Percentiles rank a stretch among this genome's conserved stretches.
These are phyloP conservation scores for Eudyptes chrysolophus DNA, from an alignment of 2,113 vertebrate genomes.

Conservation along the genomic window DNA sequence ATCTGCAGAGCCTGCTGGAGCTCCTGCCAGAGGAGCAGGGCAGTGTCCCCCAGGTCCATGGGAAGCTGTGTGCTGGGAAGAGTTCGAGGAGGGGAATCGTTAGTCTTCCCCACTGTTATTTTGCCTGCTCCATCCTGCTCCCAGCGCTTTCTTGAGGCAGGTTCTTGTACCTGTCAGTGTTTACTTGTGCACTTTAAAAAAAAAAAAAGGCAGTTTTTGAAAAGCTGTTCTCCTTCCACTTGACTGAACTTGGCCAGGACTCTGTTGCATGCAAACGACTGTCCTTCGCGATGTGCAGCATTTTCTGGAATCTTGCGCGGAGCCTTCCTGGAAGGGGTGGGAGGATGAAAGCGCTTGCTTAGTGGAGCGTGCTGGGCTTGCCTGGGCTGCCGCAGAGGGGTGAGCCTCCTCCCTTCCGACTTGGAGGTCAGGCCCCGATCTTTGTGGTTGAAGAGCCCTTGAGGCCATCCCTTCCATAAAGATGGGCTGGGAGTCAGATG, in stretches of 20 bases:
- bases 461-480: background rate
- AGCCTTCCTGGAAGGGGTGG: constrained; percentile 46
- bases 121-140: background rate
- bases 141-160: background rate
- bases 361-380: background rate
- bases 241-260: background rate
- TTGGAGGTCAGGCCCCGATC: background rate
- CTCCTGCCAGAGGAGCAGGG: fast-evolving
- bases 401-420: background rate
- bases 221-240: background rate
- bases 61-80: background rate
- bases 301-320: fast-evolving
- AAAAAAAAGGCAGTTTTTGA: background rate
- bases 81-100: fast-evolving
- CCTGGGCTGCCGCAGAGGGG: background rate
- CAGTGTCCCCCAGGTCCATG: fast-evolving
- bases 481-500: background rate
- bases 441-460: background rate
- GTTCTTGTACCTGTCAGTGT: background rate
- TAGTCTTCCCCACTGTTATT: background rate
- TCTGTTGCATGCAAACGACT: background rate
- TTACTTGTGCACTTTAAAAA: background rate
- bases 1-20: too few species aligned
- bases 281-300: background rate
- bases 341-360: background rate